Percentiles rank a stretch among this genome's conserved stretches.
Conservation (phyloP, 2,113 vertebrate genomes). For the Astur gentilis region DNA sequence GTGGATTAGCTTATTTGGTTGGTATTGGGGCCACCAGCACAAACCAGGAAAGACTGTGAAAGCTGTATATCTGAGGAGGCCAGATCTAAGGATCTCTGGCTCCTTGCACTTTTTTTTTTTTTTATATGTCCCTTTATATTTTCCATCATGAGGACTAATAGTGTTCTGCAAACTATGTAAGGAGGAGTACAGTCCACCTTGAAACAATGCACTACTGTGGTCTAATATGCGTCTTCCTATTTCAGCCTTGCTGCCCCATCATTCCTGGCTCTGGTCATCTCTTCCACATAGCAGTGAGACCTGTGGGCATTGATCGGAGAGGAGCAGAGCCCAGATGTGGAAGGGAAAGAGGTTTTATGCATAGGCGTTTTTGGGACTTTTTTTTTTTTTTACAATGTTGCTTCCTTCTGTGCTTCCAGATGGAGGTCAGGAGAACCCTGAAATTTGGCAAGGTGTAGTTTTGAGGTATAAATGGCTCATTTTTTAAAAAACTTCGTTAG, state of each 20-base stretch:
- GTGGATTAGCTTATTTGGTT: neutral
- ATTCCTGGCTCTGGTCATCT: neutral
- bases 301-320: neutral
- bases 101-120: neutral
- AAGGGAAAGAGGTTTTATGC: neutral
- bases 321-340: neutral
- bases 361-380: neutral
- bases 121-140: neutral
- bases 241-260: neutral
- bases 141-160: neutral
- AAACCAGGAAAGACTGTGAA: neutral
- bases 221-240: neutral
- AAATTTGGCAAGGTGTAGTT: neutral
- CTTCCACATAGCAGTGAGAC: neutral
- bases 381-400: neutral
- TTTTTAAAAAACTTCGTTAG: neutral
- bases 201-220: neutral
- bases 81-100: neutral
- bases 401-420: neutral
- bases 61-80: neutral
- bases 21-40: neutral
- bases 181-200: neutral
- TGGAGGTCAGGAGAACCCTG: neutral
- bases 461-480: neutral
- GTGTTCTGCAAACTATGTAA: neutral